Conservation (phyloP, 2,797 vertebrate species). For the Clarias fuscus region DNA sequence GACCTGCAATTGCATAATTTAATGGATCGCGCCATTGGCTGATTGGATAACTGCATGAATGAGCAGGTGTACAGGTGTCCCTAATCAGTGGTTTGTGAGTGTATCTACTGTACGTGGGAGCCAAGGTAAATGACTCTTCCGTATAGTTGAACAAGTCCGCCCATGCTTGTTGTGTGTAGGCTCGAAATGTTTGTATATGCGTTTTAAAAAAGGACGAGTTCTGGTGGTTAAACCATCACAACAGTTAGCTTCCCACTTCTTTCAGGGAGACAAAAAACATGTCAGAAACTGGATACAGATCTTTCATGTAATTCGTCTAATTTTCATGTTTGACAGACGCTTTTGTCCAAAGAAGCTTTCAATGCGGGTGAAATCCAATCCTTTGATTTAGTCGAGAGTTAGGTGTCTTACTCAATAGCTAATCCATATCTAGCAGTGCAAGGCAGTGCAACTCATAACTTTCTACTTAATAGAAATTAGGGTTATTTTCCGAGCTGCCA, state of each 20-base stretch:
- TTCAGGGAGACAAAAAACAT: constrained; percentile 4
- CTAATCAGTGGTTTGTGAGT: not conserved
- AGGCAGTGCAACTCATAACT: not conserved
- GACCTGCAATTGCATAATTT: not conserved
- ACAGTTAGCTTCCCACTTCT: constrained; percentile 3
- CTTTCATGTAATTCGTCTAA: not conserved
- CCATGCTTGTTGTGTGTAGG: not conserved
- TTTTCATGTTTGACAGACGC: constrained; percentile 10
- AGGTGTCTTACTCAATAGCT: not conserved
- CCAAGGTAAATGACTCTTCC: not conserved
- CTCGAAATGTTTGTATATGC: not conserved
- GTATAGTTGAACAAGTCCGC: not conserved
- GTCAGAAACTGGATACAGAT: constrained; percentile 11
- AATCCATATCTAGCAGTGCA: not conserved
- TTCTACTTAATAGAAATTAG: not conserved
- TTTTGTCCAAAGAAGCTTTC: not conserved
- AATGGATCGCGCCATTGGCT: not conserved
- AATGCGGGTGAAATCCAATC: not conserved
- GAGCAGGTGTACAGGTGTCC: not conserved
- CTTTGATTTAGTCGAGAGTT: not conserved
- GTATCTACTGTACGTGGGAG: not conserved
- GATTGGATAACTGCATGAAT: not conserved
- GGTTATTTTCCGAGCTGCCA: not conserved
- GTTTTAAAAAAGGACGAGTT: not conserved
- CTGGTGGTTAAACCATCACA: not conserved